Conservation (phyloP, 2,888 invertebrate species). For the Diogma glabrata region DNA sequence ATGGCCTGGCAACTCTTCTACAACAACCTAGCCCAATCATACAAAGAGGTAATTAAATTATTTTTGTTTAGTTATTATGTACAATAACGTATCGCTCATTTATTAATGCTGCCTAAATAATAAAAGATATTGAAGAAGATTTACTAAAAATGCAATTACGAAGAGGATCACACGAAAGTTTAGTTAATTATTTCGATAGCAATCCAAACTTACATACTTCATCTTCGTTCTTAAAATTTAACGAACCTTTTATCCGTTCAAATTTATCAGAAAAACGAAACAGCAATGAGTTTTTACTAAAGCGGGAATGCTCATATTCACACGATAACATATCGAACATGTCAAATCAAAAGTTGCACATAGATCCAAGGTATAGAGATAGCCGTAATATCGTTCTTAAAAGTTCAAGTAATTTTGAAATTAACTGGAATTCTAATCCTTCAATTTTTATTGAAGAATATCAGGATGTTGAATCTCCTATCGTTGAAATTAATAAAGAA, state of each 20-base stretch:
- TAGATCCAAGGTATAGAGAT: conserved; percentile 35
- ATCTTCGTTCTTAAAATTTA: conserved; percentile 6
- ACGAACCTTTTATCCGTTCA: conserved; percentile 3
- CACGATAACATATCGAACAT: conserved; percentile 30
- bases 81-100: conserved; percentile 8
- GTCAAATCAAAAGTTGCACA: conserved; percentile 31
- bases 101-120: conserved; percentile 12
- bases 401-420: conserved; percentile 25
- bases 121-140: conserved; percentile 16
- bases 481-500: not conserved
- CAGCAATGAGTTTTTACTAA: conserved; percentile 18
- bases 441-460: conserved; percentile 36
- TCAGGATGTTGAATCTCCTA: conserved; percentile 19
- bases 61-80: not conserved
- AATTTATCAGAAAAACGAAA: conserved; percentile 9
- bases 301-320: conserved; percentile 31
- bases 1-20: conserved; percentile 85
- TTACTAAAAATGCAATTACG: not conserved
- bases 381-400: conserved; percentile 33
- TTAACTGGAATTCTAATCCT: conserved; percentile 24
- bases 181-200: conserved; percentile 25
- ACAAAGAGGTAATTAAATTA: conserved; percentile 49
- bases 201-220: not conserved
- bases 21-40: conserved; percentile 82
- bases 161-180: conserved; percentile 32